phyloP scores from a whole-genome alignment of 1,140 invertebrate species.

The Pogonomyrmex californicus region DNA sequence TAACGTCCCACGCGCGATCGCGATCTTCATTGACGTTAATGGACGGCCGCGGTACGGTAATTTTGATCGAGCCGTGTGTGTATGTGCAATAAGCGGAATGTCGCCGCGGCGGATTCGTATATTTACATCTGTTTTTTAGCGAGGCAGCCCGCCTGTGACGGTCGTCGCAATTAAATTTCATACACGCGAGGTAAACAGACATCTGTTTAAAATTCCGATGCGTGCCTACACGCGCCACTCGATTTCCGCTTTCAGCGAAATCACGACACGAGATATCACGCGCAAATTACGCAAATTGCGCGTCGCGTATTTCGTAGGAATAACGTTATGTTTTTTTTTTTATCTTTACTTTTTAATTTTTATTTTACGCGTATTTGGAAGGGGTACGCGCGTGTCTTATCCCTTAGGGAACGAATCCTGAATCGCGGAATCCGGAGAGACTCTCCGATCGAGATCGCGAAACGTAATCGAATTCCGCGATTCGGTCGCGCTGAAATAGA shows the following conservation, averaged over 20 bases:
- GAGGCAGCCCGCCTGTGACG: conserved; percentile 46
- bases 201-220: conserved; percentile 59
- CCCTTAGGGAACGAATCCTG: neutral
- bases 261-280: neutral
- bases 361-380: neutral
- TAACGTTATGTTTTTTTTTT: neutral
- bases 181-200: conserved; percentile 43
- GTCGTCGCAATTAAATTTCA: conserved; percentile 61
- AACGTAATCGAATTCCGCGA: neutral
- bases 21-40: conserved; percentile 46
- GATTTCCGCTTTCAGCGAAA: conserved; percentile 43
- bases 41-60: conserved; percentile 23
- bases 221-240: neutral
- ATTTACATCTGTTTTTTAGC: conserved; percentile 47
- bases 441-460: neutral
- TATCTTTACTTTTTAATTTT: too few relatives aligned
- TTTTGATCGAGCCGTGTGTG: neutral
- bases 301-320: neutral
- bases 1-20: conserved; percentile 3
- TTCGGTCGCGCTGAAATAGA: neutral
- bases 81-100: conserved; percentile 29
- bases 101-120: conserved; percentile 19
- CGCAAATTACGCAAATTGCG: neutral
- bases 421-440: neutral
- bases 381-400: neutral